Evolutionary conservation across 2,888 invertebrate genomes (phyloP), one percentile per base, ranked within the genome.

Genomic region (Stenolophus ochropezus): DNA sequence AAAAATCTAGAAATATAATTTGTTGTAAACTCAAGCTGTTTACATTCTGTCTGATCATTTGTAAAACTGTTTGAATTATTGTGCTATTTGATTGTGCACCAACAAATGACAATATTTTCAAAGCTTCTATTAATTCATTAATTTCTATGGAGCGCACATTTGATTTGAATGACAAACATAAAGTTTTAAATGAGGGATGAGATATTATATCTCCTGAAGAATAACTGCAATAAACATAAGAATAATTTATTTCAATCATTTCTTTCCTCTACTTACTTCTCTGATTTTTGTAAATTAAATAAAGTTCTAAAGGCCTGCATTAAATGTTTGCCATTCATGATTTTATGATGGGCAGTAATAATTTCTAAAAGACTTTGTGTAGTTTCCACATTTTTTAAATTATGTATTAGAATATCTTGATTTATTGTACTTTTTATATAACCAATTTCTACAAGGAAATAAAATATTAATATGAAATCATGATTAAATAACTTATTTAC

Each of bases 51-150:
- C 93, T 88, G 14, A 95, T 87, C 49, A 94, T 88, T 85, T 94
- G 93, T 8, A 95, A 89, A 82, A 94, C 87, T 0, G 92, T 91
- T 87, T 93, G 93, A 16, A 92, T 89, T 25, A 95, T 91, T 0
- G 91, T 87, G 58, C 92, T 92, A 47, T 92, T 90, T 0, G 90
- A 88, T 0, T 93, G 91, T 0, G 94, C 91, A 6, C 91, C 90
- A 3, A 94, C 88, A 85, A 89, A 92, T 0, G 90, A 89, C 0
- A 94, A 87, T 0, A 91, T 88, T 88, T 93, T 94, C 4, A 92
- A 87, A 0, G 92, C 91, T 83, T 92, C 92, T 0, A 94, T 90
- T 0, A 91, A 88, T 77, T 94, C 93, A 81, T 90, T 86, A 4
- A 89, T 21, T 33, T 92, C 91, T 1, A 93, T 87, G 1, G 88